Base-by-base conservation (phyloP, 2,888 invertebrate genomes). In the Macrophya alboannulata region DNA sequence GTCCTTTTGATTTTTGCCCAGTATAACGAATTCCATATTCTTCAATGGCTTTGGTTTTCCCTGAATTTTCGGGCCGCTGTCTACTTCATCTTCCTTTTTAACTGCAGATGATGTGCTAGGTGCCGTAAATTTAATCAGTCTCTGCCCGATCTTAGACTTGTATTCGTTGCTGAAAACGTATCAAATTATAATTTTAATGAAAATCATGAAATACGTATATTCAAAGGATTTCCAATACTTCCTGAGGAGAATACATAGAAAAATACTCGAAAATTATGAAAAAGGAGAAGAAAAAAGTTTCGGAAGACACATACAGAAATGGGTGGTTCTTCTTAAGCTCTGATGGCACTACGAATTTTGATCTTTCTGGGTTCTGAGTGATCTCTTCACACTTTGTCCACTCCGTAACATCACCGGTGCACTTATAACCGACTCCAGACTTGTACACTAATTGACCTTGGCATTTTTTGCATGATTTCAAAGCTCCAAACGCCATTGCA, bases 321-420 rank as follows among this genome's bases (percentile, higher is more conserved):
- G 94, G 85, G 88, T 95, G 94, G 0, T 94, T 88, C 62, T 95
- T 94, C 88, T 95, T 95, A 25, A 96, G 94, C 0, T 95, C 94
- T 0, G 94, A 90, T 0, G 98, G 97, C 21, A 99, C 93, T 88
- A 94, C 94, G 92, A 98, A 97, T 9, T 96, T 94, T 8, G 91
- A 94, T 86, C 99, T 95, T 87, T 96, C 94, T 0, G 99, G 99
- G 68, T 96, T 95, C 89, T 96, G 96, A 0, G 96, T 95, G 5
- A 96, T 92, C 89, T 96, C 95, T 84, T 95, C 95, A 93, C 99
- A 99, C 93, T 97, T 98, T 0, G 97, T 97, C 98, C 98, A 99
- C 92, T 98, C 99, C 15, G 96, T 97, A 51, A 97, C 90, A 91
- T 97, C 94, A 90, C 98, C 98, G 87, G 95, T 96, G 93, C 99